Percentiles rank a stretch among this genome's conserved stretches.
Evolutionary conservation across 2,888 invertebrate species (phyloP).

Genomic region (Geophilus truncorum): DNA sequence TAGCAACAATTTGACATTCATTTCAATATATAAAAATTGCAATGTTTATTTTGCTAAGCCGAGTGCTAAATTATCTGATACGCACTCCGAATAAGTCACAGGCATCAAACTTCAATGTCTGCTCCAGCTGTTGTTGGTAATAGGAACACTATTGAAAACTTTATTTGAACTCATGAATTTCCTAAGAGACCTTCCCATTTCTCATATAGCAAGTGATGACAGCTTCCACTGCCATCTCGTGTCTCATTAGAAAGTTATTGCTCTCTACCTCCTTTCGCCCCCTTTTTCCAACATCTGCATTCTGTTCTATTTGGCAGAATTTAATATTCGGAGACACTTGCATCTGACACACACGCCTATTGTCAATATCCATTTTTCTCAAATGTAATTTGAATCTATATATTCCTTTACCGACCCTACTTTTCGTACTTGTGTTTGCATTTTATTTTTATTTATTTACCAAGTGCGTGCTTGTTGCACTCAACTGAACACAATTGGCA

Average conservation of each 20-base stretch:
- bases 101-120: constrained; percentile 3
- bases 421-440: too few species aligned
- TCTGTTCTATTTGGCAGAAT: not conserved
- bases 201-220: constrained; percentile 3
- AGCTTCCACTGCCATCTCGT: not conserved
- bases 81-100: not conserved
- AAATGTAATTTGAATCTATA: not conserved
- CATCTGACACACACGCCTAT: not conserved
- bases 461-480: too few species aligned
- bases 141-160: constrained; percentile 20
- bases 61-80: not conserved
- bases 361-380: not conserved
- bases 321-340: constrained; percentile 1
- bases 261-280: not conserved
- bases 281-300: not conserved
- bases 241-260: constrained; percentile 13
- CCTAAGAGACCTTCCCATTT: not conserved
- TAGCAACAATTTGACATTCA: not conserved
- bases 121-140: constrained; percentile 12
- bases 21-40: not conserved
- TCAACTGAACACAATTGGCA: too few species aligned
- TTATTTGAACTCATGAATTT: constrained; percentile 20
- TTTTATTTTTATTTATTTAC: too few species aligned
- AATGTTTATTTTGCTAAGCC: not conserved
- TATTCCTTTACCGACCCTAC: too few species aligned